Base-by-base conservation (phyloP, 2,797 vertebrate species). In the Catostomus latipinnis region DNA sequence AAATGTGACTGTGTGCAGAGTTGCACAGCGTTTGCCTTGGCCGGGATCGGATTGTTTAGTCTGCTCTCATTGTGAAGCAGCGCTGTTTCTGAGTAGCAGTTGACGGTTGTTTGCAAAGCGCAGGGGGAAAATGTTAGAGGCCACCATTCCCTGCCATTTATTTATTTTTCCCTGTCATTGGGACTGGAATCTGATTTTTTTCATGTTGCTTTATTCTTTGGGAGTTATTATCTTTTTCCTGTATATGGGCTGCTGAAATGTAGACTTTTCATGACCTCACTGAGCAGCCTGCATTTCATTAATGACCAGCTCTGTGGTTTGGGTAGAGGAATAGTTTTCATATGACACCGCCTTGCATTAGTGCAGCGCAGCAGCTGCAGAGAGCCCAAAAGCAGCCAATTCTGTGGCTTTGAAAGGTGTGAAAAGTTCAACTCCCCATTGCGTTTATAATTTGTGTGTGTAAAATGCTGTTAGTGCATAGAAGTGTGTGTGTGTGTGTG, bases 241-340 rank as follows among this genome's bases (percentile, higher is more conserved):
- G 78, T 95, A 94, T 95, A 93, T 93, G 90, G 92, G 93, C 95
- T 96, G 96, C 95, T 97, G 96, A 97, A 98, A 97, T 95, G 94
- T 96, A 96, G 96, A 96, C 96, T 95, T 95, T 95, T 95, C 91
- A 95, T 97, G 96, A 97, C 95, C 96, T 98, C 96, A 98, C 95
- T 93, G 93, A 93, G 85, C 91, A 90, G 96, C 95, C 96, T 99
- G 96, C 91, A 91, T 96, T 98, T 98, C 96, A 98, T 99, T 99
- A 99, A 97, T 97, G 95, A 95, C 93, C 93, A 93, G 94, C 94
- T 95, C 93, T 96, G 94, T 96, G 93, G 93, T 93, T 96, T 96
- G 93, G 89, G 88, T 93, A 96, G 92, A 93, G 94, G 95, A 98
- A 98, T 98, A 97, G 94, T 98, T 99, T 97, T 99, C 96, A 95